Base-by-base conservation (phyloP, 2,797 vertebrate genomes). In the Pseudochaenichthys georgianus region DNA sequence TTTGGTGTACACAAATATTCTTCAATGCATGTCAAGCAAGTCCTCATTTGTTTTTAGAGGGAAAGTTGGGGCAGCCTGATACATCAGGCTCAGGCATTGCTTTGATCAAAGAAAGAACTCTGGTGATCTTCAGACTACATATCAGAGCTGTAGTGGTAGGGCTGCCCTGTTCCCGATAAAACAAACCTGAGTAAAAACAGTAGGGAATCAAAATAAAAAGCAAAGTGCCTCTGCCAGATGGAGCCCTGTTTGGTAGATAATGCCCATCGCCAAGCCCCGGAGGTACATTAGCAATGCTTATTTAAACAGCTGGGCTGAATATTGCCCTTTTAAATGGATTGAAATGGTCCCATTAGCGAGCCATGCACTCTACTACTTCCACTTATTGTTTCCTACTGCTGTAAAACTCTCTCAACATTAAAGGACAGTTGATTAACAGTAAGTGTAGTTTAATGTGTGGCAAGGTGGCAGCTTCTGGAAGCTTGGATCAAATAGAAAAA, bases 271-370 rank as follows among this genome's bases (percentile, higher is more conserved):
- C 54, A 79, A 88, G 84, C 65, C 87, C 80, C 86, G 79, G 70
- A 89, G 89, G 85, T 88, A 82, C 88, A 90, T 90, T 88, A 90
- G 88, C 77, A 70, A 86, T 91, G 86, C 86, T 91, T 92, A 90
- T 91, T 93, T 93, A 92, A 94, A 92, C 87, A 91, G 89, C 85
- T 85, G 69, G 82, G 82, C 62, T 86, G 86, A 90, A 92, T 92
- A 90, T 92, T 88, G 87, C 76, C 89, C 78, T 88, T 89, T 92
- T 90, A 93, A 92, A 93, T 87, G 75, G 81, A 92, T 89, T 87
- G 80, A 87, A 92, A 92, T 82, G 80, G 88, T 87, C 82, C 87
- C 88, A 89, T 90, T 93, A 89, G 86, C 38, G 51, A 64, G 78
- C 77, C 63, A 60, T 84, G 77, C 84, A 85, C 84, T 89, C 73